Base-by-base conservation (phyloP, 2,113 vertebrate genomes). In the Heterochromis multidens region DNA sequence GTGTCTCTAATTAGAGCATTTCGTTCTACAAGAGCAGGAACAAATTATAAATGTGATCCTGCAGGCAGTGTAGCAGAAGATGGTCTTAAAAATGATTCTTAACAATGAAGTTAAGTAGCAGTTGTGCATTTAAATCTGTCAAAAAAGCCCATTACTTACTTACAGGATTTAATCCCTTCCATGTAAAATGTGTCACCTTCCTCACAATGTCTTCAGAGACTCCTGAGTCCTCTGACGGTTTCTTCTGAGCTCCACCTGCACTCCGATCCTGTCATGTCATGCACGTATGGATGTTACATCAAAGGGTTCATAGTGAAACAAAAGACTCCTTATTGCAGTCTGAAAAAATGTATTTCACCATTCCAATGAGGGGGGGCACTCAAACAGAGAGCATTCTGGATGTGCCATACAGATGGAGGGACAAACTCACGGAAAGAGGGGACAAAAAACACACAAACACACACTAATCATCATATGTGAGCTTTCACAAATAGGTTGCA, bases 191-290 rank as follows among this genome's bases (percentile, higher is more conserved):
- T 56, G 17, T 65, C 40, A 14, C 3, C 25, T 29, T 67, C 33
- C 2, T 76, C 37, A 83, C 17, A 56, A 25, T 43, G 81, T 77
- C 58, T 76, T 77, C 76, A 59, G 35, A 67, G 37, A 49, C 25
- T 19, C 1, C 67, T 12, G 25, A 72, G 5, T 49, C 40, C 40
- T 21, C 17, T 29, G 6, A 74, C 52, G 21, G 63, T n/a, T 29
- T 31, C 33, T 37, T 29, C 54, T 17, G 35, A 70, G 70, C 27
- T 29, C 3, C 72, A 40, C 33, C 58, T 52, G 78, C 77, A 58
- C 60, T 72, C 67, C 78, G 81, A 88, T 87, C 49, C 84, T 65
- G 79, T 77, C 19, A 79, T 21, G 27, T 35, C 67, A 60, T 25
- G 29, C 33, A 2, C 7, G 27, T 54, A 65, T 21, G 21, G 61